Conservation (phyloP, 1,140 invertebrate species). For the Drosophila virilis region DNA sequence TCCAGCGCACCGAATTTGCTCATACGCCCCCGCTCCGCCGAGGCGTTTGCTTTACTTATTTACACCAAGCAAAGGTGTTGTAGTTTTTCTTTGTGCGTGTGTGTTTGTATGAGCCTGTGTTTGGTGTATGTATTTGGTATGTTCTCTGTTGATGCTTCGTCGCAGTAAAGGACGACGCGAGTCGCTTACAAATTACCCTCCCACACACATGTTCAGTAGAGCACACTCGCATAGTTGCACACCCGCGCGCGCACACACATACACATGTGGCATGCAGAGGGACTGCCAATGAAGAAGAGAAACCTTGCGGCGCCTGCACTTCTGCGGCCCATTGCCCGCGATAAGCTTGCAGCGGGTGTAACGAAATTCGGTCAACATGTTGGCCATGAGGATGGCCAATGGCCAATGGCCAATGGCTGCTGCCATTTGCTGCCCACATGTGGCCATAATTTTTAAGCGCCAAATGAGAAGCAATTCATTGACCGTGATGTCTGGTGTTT, state of each 20-base stretch:
- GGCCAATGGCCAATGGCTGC: constrained; percentile 31
- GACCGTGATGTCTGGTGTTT: constrained; percentile 74
- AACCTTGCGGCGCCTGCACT: constrained; percentile 51
- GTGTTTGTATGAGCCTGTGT: constrained; percentile 13
- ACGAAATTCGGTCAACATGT: constrained; percentile 76
- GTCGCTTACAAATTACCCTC: constrained; percentile 70
- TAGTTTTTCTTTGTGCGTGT: constrained; percentile 26
- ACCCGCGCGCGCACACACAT: background rate
- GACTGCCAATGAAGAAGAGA: constrained; percentile 10
- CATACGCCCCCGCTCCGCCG: constrained; percentile 19
- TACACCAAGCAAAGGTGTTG: constrained; percentile 67
- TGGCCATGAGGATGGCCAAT: constrained; percentile 49
- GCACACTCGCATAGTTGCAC: background rate
- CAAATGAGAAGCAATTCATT: constrained; percentile 81
- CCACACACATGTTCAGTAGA: constrained; percentile 10
- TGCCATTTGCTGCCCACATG: constrained; percentile 72
- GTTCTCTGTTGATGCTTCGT: constrained; percentile 39
- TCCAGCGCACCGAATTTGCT: constrained; percentile 36
- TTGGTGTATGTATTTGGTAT: constrained; percentile 17
- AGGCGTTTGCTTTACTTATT: constrained; percentile 60
- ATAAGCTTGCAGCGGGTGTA: constrained; percentile 71
- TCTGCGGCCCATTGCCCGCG: constrained; percentile 51
- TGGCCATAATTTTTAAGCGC: constrained; percentile 79
- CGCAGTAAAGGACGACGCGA: constrained; percentile 42
- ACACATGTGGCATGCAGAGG: constrained; percentile 9